Evolutionary conservation across 2,797 vertebrate genomes (phyloP), one percentile per base, ranked within the genome.

Genomic region (Coracias cyanogaster): DNA sequence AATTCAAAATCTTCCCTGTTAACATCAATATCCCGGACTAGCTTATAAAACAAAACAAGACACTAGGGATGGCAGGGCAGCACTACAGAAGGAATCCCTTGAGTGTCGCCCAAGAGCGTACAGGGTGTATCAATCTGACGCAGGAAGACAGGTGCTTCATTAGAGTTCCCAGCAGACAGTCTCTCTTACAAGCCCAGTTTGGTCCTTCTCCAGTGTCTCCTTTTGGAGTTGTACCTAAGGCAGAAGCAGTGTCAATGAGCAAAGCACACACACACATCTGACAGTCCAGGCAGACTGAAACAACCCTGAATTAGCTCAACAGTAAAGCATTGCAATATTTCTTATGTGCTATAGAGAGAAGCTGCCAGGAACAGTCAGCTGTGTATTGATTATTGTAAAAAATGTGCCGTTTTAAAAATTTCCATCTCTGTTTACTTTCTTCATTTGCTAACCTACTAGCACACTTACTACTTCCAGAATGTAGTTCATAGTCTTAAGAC

Each of bases 141-240:
- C 89, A 95, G 49, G 69, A 87, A 90, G 94, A 96, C 84, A 14
- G 46, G 66, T 35, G 90, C 35, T 46, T 37, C 8, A 61, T 89
- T 57, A 94, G 82, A 78, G 96, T 74, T 96, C 94, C 82, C 22
- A 28, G 92, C 83, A 67, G 86, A 73, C 66, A 55, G 81, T 89
- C 73, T 67, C 71, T 88, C 83, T 98, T 98, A 99, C 98, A 99
- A 97, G 97, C 98, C 99, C 33, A 99, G 98, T 96, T 99, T 98
- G 92, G 99, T 99, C 98, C 99, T 99, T 97, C 99, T 99, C 99
- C 99, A 99, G 98, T 99, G 99, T 97, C 99, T 99, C 97, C 99
- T 99, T 98, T 99, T 99, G 97, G 99, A 99, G 97, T 99, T 99
- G 98, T 99, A 99, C 98, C 99, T 99, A 92, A 54, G 82, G 91